Evolutionary conservation across 2,797 vertebrate genomes (phyloP), one percentile per base, ranked within the genome.

Genomic region (Esox masquinongy): DNA sequence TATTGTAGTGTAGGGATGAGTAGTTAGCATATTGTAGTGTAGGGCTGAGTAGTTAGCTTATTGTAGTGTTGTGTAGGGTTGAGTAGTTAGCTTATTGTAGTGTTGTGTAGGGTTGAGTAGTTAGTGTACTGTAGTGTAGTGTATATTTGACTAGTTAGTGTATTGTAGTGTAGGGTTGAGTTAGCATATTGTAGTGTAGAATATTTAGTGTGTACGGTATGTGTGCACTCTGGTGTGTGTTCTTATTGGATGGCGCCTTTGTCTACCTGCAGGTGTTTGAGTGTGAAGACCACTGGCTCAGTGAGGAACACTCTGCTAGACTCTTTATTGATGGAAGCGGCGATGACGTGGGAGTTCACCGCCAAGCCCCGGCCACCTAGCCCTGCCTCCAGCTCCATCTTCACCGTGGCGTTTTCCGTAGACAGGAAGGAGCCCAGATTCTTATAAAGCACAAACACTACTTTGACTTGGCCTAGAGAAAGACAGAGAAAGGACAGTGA

Each of bases 311-410:
- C 96, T 0, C 96, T 91, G 86, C 94, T 98, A 68, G 97, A 97
- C 86, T 97, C 97, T 83, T 98, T 98, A 90, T 98, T 98, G 88
- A 98, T 98, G 75, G 96, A 97, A 0, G 97, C 96, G 0, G 96
- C 95, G 0, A 98, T 97, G 74, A 97, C 95, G 76, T 97, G 96
- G 0, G 96, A 95, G 90, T 97, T 97, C 79, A 97, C 97, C 0
- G 95, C 95, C 77, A 97, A 88, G 29, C 92, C 91, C 6, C 88
- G 89, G 71, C 91, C 92, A 0, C 92, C 91, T 0, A 88, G 64
- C n/a, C 93, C 93, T 0, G 77, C 76, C 6, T 95, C 96, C 24
- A 93, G 82, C 0, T 95, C 96, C 92, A 96, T 94, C 85, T 96
- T 97, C 78, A 97, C 93, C 0, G 95, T 97, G 80, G 97, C 96